A percentile compares a stretch with the other conserved stretches of the same genome.
These are phyloP conservation scores for Ptychochromis oligacanthus DNA, from an alignment of 2,113 vertebrate genomes.

Conservation along the genomic window DNA sequence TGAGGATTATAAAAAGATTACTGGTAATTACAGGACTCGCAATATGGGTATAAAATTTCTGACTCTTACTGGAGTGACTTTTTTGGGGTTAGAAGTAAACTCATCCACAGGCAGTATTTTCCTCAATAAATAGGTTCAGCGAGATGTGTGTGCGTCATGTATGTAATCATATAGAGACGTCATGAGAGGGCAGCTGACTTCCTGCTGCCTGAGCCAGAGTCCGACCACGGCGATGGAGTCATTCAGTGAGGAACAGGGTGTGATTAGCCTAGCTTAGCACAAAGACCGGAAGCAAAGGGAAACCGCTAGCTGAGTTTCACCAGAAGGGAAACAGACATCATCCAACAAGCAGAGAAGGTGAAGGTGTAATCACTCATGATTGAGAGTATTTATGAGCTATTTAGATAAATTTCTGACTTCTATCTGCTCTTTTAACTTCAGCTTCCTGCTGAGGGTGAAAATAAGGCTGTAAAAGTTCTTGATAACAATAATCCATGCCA, in stretches of 20 bases:
- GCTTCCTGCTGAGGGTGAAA: background rate
- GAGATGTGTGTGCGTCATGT: background rate
- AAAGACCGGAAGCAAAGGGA: background rate
- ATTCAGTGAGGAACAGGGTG: no score
- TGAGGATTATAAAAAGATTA: constrained; percentile 6
- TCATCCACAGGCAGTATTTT: background rate
- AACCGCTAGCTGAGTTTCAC: background rate
- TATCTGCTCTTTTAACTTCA: background rate
- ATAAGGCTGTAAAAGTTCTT: background rate
- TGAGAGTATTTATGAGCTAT: background rate
- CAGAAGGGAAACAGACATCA: background rate
- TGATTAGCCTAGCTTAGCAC: no score
- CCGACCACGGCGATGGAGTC: background rate
- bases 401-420: background rate
- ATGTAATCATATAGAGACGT: background rate
- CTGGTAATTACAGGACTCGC: background rate
- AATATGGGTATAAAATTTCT: constrained; percentile 3
- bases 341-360: background rate
- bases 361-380: background rate
- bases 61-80: background rate
- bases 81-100: background rate
- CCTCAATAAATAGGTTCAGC: background rate
- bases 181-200: background rate
- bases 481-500: background rate
- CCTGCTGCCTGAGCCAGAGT: background rate